A percentile compares a stretch with the other conserved stretches of the same genome.
Evolutionary conservation across 2,113 vertebrate species (phyloP).

Genomic region (Pygathrix nemaeus): DNA sequence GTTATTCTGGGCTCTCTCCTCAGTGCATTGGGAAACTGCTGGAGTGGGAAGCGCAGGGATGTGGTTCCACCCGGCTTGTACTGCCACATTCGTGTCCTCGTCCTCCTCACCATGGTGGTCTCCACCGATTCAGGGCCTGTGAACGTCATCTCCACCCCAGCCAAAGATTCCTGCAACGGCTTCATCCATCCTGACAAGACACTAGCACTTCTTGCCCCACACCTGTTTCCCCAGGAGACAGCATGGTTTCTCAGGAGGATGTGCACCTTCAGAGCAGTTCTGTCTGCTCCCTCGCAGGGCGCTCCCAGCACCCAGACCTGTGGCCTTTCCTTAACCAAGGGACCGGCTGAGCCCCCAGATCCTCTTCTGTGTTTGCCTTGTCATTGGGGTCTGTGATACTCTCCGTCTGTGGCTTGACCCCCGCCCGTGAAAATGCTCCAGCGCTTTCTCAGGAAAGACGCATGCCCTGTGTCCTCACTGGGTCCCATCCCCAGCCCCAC

Average conservation of each 20-base stretch:
- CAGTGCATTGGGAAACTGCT: rapidly evolving
- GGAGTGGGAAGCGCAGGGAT: rapidly evolving
- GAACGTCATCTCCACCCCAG: rapidly evolving
- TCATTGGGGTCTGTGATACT: rapidly evolving
- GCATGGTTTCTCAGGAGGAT: rapidly evolving
- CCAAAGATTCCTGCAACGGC: rapidly evolving
- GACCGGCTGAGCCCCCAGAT: rapidly evolving
- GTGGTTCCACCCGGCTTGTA: rapidly evolving
- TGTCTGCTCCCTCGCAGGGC: rapidly evolving
- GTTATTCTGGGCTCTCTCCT: rapidly evolving
- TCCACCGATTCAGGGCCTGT: rapidly evolving
- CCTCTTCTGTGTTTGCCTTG: not conserved
- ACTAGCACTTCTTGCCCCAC: rapidly evolving
- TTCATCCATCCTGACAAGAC: too few species aligned
- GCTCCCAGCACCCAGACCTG: rapidly evolving
- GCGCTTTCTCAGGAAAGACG: rapidly evolving
- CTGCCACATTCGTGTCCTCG: rapidly evolving
- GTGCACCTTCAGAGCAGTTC: rapidly evolving
- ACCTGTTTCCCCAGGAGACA: rapidly evolving
- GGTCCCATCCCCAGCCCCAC: rapidly evolving
- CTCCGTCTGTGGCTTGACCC: rapidly evolving
- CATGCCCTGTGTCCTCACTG: rapidly evolving
- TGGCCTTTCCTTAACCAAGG: rapidly evolving
- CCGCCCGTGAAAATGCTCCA: rapidly evolving
- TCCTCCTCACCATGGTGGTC: rapidly evolving